phyloP scores from a whole-genome alignment of 2,888 invertebrate genomes.

The Panopea generosa region DNA sequence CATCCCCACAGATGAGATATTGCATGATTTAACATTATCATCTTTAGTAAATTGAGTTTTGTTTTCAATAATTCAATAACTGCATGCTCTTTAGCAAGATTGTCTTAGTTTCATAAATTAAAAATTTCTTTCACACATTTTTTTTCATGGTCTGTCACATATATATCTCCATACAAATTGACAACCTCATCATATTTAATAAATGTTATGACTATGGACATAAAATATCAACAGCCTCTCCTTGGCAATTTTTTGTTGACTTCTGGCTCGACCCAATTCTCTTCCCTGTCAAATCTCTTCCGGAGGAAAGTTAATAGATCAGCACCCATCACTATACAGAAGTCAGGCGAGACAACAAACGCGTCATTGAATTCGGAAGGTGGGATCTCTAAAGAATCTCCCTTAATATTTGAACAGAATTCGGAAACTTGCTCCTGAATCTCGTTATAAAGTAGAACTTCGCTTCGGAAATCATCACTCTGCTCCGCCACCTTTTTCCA shows the following conservation, averaged over 20 bases:
- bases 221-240: conserved; percentile 26
- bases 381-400: conserved; percentile 32
- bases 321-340: conserved; percentile 62
- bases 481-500: conserved; percentile 74
- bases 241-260: conserved; percentile 11
- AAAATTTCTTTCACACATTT: too few species aligned
- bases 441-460: conserved; percentile 62
- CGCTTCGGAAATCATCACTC: conserved; percentile 70
- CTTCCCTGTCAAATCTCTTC: conserved; percentile 51
- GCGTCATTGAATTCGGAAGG: conserved; percentile 55
- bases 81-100: too few species aligned
- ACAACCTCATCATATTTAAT: too few species aligned
- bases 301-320: conserved; percentile 60
- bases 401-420: conserved; percentile 23
- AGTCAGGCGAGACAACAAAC: conserved; percentile 64
- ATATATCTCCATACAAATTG: too few species aligned
- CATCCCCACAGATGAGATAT: too few species aligned
- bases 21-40: too few species aligned
- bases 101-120: too few species aligned
- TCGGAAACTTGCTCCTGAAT: conserved; percentile 55
- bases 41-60: too few species aligned
- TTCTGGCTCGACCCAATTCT: conserved; percentile 35
- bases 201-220: too few species aligned
- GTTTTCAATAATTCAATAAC: too few species aligned
- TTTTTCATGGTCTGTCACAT: too few species aligned